These are phyloP conservation scores for Carposina sasakii DNA, from an alignment of 1,140 invertebrate species.

Conservation along the genomic window DNA sequence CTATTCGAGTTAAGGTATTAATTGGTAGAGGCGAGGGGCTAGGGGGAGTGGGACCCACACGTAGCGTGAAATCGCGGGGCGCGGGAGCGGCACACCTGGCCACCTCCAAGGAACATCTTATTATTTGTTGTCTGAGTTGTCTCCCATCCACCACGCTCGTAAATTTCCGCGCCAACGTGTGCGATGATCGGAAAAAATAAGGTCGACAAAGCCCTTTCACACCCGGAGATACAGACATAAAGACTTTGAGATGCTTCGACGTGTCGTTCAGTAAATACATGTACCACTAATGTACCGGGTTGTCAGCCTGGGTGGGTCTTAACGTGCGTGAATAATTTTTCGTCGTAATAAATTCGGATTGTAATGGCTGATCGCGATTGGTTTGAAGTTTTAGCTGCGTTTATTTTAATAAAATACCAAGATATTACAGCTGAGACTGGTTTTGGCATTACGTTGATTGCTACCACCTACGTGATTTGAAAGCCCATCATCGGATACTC, in stretches of 20 bases:
- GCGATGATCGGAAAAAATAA: conserved; percentile 66
- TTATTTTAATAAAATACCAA: conserved; percentile 55
- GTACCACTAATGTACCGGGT: conserved; percentile 32
- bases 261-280: conserved; percentile 40
- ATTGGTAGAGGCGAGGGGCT: conserved; percentile 40
- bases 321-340: conserved; percentile 69
- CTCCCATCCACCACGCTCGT: conserved; percentile 66
- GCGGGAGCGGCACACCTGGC: conserved; percentile 59
- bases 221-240: conserved; percentile 52
- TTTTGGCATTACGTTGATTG: conserved; percentile 39
- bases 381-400: conserved; percentile 53
- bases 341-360: conserved; percentile 69
- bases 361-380: conserved; percentile 62
- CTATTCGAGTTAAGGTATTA: conserved; percentile 61
- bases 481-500: too few relatives aligned
- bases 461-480: conserved; percentile 47
- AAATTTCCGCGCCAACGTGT: conserved; percentile 70
- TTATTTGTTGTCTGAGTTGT: too few relatives aligned
- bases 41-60: conserved; percentile 48
- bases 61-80: conserved; percentile 66
- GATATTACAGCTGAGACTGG: conserved; percentile 16
- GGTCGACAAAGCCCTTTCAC: conserved; percentile 63
- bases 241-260: too few relatives aligned
- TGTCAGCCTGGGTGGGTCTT: conserved; percentile 38
- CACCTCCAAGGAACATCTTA: conserved; percentile 49